Evolutionary conservation across 2,113 vertebrate genomes (phyloP), one percentile per base, ranked within the genome.

Genomic region (Poecilia latipinna): DNA sequence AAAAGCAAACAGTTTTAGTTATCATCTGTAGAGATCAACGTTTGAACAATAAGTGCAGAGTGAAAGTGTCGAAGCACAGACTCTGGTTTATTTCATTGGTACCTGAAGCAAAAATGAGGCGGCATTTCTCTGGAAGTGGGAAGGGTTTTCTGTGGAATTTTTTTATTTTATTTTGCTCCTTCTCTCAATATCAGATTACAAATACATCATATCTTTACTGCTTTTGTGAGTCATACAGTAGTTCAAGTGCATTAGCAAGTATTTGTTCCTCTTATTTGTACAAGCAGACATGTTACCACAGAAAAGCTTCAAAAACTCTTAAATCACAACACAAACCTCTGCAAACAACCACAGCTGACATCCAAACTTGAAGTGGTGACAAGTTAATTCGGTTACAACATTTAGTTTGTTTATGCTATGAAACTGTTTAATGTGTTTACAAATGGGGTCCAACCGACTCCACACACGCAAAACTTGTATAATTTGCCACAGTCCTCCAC

Each of bases 81-180:
- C 33, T 68, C 4, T 6, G 12, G 22, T 39, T 17, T 22, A 11
- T 15, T 6, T 35, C 1, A 4, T 6, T 10, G 24, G 12, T 12
- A 48, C 28, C 29, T n/a, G 11, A 65, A 70, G 39, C 51, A 29
- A 48, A 69, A 39, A 22, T 28, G 28, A 22, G 42, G 13, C 1
- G 3, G 22, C 10, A 4, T 74, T 89, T 92, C 87, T 22, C 3
- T 65, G 76, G 86, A 92, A 92, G 35, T 63, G 17, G n/a, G 51
- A 70, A 5, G 62, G 17, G n/a, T 60, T 92, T 92, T 91, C 89
- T 64, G 3, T 54, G 33, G 76, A 89, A 88, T 12, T 37, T 37
- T 26, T n/a, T 48, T 8, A 28, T 4, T 68, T 15, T 5, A 63
- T 62, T 64, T n/a, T 4, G 4, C 17, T 10, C 5, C 8, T 12